Conservation (phyloP, 2,113 vertebrate genomes). For the Odontesthes bonariensis region DNA sequence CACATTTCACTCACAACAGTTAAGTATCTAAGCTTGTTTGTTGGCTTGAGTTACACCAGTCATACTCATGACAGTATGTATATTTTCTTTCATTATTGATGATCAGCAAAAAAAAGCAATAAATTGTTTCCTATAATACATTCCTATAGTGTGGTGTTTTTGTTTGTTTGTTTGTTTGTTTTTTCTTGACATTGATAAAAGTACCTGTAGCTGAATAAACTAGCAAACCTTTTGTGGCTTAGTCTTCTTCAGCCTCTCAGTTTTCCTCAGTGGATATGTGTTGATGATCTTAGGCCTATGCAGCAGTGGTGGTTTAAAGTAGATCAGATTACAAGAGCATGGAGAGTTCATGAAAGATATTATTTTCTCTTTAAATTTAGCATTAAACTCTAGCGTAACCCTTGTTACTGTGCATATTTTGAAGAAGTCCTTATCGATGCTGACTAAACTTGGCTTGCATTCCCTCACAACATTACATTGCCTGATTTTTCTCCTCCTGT, state of each 20-base stretch:
- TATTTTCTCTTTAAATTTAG: not conserved
- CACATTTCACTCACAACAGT: conserved; percentile 48
- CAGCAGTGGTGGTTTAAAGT: not conserved
- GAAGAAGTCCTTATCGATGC: not conserved
- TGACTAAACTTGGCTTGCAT: not conserved
- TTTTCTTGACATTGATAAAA: not conserved
- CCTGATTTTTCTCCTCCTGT: too few relatives aligned
- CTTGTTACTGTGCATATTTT: not conserved
- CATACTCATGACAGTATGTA: not conserved
- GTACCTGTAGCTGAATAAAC: not conserved
- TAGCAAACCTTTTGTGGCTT: not conserved
- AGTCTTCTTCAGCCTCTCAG: not conserved
- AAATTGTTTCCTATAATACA: conserved; percentile 26
- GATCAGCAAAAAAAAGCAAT: conserved; percentile 18
- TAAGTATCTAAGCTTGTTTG: conserved; percentile 17
- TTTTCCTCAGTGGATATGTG: not conserved
- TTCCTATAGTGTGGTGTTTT: not conserved
- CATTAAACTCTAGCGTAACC: not conserved
- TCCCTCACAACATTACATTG: not conserved
- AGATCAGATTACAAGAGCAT: not conserved
- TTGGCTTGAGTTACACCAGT: conserved; percentile 19
- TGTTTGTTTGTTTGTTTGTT: too few relatives aligned
- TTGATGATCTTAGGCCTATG: not conserved
- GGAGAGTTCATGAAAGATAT: not conserved
- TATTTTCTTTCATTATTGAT: conserved; percentile 16